Base-by-base conservation (phyloP, 2,888 invertebrate species). In the Nemotelus pantherinus region DNA sequence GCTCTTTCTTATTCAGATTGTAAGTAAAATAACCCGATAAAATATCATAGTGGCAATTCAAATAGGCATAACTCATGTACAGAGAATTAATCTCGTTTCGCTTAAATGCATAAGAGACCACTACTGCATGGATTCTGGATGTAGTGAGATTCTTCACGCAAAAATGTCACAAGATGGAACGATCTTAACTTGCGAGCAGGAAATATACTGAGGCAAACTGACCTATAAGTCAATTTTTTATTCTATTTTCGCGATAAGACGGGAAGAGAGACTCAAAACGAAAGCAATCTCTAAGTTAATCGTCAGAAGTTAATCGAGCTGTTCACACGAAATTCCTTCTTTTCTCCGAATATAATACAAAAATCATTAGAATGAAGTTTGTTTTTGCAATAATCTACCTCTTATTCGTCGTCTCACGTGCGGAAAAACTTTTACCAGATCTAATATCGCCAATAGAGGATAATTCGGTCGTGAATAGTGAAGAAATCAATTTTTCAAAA, bases 221-320 rank as follows among this genome's bases (percentile, higher is more conserved):
- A 74, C 74, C 74, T 60, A 74, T 60, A 63, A 63, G 74, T 60
- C 63, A 74, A 63, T 63, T 41, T 60, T 60, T 41, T n/a, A 39
- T 41, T 48, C n/a, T 63, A 39, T 60, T 48, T 58, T 25, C 25
- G 41, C 47, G 74, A 74, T 74, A 74, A 74, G 63, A 25, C 43
- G 7, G 44, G 43, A 68, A 48, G n/a, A 47, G 50, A 58, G 48
- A 74, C n/a, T 74, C 41, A 47, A 48, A 39, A 9, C n/a, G 44
- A 60, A 50, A 57, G 25, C 9, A 39, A 60, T 47, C 63, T 50
- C 39, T 2, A 45, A 48, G 60, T 63, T 50, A 74, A n/a, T 74
- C 48, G 63, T 3, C 9, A n/a, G 2, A 48, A 74, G 41, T 57
- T 47, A 10, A 7, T 72, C 72, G 58, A 57, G 39, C 25, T 58